These are phyloP conservation scores for Troides oblongomaculatus DNA, from an alignment of 2,888 invertebrate genomes.

Conservation along the genomic window DNA sequence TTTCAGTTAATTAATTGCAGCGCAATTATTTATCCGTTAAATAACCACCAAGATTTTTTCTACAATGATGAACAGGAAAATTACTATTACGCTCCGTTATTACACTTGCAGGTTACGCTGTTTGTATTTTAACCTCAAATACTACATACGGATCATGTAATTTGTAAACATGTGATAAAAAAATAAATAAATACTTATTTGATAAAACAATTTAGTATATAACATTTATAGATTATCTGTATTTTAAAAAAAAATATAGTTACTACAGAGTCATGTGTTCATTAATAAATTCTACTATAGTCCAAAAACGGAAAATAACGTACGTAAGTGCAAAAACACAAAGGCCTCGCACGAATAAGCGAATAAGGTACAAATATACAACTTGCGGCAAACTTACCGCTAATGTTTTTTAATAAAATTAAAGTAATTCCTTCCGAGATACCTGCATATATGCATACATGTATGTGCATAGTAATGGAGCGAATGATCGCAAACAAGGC, in stretches of 20 bases:
- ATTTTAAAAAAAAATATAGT: too few relatives aligned
- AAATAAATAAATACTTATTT: background rate
- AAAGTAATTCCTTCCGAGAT: constrained; percentile 22
- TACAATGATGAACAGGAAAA: constrained; percentile 29
- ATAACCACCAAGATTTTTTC: constrained; percentile 19
- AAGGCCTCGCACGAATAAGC: background rate
- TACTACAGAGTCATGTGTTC: too few relatives aligned
- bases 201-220: background rate
- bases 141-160: constrained; percentile 4
- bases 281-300: background rate
- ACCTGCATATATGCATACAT: constrained; percentile 16
- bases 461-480: constrained; percentile 20
- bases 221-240: background rate
- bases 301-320: background rate
- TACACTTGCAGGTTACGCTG: constrained; percentile 25
- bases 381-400: background rate
- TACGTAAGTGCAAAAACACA: background rate
- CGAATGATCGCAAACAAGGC: constrained; percentile 22
- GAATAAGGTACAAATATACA: background rate
- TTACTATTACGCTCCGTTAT: constrained; percentile 28
- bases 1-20: constrained; percentile 1
- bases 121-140: constrained; percentile 1
- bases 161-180: background rate
- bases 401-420: constrained; percentile 6
- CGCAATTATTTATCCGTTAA: constrained; percentile 10